A percentile compares a stretch with the other conserved stretches of the same genome.
Conservation (phyloP, 2,797 vertebrate species). For the Peromyscus eremicus region DNA sequence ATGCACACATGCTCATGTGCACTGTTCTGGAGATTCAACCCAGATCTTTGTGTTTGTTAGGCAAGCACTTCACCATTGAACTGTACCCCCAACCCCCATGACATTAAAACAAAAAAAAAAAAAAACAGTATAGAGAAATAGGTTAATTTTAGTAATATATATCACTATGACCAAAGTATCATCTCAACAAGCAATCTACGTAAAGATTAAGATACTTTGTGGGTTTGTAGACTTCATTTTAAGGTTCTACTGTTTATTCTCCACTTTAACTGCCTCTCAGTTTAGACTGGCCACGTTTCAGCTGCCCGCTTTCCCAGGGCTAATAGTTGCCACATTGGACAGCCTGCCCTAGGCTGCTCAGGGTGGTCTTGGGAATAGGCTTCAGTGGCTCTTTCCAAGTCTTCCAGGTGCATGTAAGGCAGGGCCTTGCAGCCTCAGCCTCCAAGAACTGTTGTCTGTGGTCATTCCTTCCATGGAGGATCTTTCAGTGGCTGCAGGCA, state of each 20-base stretch:
- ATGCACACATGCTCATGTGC: not conserved
- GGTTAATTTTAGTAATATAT: not conserved
- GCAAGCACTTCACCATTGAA: not conserved
- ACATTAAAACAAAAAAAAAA: not conserved
- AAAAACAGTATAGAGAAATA: not conserved
- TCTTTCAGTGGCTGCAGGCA: not conserved
- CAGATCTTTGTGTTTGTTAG: not conserved
- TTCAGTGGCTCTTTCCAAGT: not conserved
- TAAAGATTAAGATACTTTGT: not conserved
- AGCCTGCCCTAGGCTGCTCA: not conserved
- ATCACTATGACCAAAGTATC: slow-evolving; percentile 6
- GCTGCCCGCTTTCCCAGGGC: not conserved
- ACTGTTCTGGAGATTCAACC: not conserved
- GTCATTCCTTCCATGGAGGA: slow-evolving; percentile 13
- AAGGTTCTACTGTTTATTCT: not conserved
- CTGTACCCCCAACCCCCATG: not conserved
- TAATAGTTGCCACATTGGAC: not conserved
- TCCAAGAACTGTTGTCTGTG: not conserved
- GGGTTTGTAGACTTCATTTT: not conserved
- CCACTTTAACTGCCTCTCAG: not conserved
- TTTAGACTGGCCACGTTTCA: not conserved
- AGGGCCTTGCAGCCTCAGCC: not conserved
- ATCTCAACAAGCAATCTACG: not conserved
- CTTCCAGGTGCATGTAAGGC: not conserved
- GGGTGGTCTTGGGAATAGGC: not conserved